Evolutionary conservation across 2,888 invertebrate genomes (phyloP).

Genomic region (Lamellibrachia satsuma): DNA sequence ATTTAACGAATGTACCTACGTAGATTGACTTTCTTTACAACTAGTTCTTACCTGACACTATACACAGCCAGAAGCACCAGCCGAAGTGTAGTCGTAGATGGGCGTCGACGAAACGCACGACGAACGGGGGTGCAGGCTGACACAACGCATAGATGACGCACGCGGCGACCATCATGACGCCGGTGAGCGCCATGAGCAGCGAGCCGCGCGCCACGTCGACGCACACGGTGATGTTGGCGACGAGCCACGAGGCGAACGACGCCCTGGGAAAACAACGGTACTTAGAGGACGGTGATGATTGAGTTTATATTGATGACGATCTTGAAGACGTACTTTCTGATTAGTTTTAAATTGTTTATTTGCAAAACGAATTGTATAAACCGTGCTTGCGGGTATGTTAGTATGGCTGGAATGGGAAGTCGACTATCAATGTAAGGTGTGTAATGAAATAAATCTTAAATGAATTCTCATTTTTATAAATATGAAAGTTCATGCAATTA

Average conservation of each 20-base stretch:
- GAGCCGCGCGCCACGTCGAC: conserved; percentile 91
- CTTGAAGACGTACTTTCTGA: background rate
- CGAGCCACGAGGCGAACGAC: conserved; percentile 87
- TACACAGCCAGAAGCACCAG: conserved; percentile 90
- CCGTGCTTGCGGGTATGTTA: background rate
- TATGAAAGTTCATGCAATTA: background rate
- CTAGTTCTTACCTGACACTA: conserved; percentile 30
- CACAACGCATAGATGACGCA: conserved; percentile 82
- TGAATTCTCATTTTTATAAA: no score
- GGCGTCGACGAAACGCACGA: conserved; percentile 85
- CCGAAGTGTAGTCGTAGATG: conserved; percentile 84
- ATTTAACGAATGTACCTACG: background rate
- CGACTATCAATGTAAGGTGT: background rate
- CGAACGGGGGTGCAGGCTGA: conserved; percentile 78
- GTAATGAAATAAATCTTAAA: background rate
- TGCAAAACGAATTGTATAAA: background rate
- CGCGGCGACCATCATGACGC: conserved; percentile 81
- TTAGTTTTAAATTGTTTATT: background rate
- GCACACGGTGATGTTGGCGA: conserved; percentile 86
- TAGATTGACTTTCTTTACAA: background rate
- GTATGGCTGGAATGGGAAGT: no score
- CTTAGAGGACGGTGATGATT: background rate
- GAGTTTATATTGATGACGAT: background rate
- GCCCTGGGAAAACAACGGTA: conserved; percentile 74
- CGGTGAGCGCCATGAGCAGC: conserved; percentile 82